A percentile compares a stretch with the other conserved stretches of the same genome.
Evolutionary conservation across 1,140 invertebrate genomes (phyloP).

Genomic region (Saccostrea cuccullata): DNA sequence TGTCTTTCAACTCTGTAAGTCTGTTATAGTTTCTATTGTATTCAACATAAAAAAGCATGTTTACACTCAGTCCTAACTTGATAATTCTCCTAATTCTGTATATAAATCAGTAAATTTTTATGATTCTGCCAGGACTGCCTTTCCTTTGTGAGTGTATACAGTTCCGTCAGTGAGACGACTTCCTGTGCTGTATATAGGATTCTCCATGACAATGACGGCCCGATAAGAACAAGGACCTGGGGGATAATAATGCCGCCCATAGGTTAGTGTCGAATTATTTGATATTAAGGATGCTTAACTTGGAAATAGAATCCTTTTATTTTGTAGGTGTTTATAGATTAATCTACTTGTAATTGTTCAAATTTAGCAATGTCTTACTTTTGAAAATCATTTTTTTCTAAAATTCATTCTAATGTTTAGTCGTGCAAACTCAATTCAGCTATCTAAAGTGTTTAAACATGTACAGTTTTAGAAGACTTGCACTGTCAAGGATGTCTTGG

Average conservation of each 20-base stretch:
- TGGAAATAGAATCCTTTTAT: too few species aligned
- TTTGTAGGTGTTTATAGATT: too few species aligned
- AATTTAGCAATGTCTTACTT: too few species aligned
- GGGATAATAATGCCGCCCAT: constrained; percentile 62
- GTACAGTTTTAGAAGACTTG: too few species aligned
- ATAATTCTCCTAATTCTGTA: neutral
- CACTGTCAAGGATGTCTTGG: too few species aligned
- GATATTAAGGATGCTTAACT: neutral
- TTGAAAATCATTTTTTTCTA: too few species aligned
- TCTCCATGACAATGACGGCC: constrained; percentile 31
- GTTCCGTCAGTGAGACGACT: constrained; percentile 75
- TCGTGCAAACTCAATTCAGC: too few species aligned
- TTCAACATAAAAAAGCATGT: neutral
- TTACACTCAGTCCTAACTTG: neutral
- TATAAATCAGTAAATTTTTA: neutral
- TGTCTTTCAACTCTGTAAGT: constrained; percentile 78
- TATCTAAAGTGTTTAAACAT: too few species aligned
- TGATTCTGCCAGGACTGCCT: constrained; percentile 84
- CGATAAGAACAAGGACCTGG: constrained; percentile 53
- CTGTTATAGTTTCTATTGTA: neutral
- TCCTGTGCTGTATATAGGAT: constrained; percentile 59
- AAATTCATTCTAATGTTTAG: too few species aligned
- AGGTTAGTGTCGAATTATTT: constrained; percentile 43
- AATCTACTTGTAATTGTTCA: too few species aligned
- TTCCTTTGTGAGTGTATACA: constrained; percentile 92